Conservation (phyloP, 2,888 invertebrate genomes). For the Zaprionus bogoriensis region DNA sequence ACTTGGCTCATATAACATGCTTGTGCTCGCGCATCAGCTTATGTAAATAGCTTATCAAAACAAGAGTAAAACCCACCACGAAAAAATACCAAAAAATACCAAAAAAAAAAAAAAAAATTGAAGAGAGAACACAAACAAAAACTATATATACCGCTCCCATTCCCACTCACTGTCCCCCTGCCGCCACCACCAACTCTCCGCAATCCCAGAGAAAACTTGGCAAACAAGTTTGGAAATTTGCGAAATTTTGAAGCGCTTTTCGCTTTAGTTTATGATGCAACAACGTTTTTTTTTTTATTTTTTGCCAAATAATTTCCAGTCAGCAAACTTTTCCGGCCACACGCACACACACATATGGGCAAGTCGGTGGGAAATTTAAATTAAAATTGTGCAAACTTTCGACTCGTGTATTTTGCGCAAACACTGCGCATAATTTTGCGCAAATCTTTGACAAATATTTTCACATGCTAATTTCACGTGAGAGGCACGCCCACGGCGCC, state of each 20-base stretch:
- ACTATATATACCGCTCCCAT: too few relatives aligned
- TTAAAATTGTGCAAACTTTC: slow-evolving; percentile 70
- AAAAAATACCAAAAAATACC: slow-evolving; percentile 11
- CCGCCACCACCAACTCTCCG: background rate
- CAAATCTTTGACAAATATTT: slow-evolving; percentile 79
- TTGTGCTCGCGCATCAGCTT: slow-evolving; percentile 55
- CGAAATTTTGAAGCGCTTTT: slow-evolving; percentile 64
- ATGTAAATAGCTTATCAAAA: slow-evolving; percentile 70
- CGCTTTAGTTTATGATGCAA: slow-evolving; percentile 73
- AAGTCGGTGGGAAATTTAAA: slow-evolving; percentile 67
- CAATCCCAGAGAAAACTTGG: slow-evolving; percentile 53
- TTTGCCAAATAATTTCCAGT: slow-evolving; percentile 68
- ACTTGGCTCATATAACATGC: slow-evolving; percentile 59
- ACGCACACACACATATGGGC: slow-evolving; percentile 33
- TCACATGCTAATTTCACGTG: slow-evolving; percentile 77
- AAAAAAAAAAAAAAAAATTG: slow-evolving; percentile 2
- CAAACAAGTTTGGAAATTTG: slow-evolving; percentile 67
- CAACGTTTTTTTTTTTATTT: too few relatives aligned
- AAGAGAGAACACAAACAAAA: slow-evolving; percentile 6
- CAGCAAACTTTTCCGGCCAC: slow-evolving; percentile 62
- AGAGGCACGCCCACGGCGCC: background rate
- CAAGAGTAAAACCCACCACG: slow-evolving; percentile 37
- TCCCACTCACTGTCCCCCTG: background rate
- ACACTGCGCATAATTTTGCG: slow-evolving; percentile 76
- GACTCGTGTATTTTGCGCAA: slow-evolving; percentile 66